Evolutionary conservation across 2,113 vertebrate genomes (phyloP), one percentile per base, ranked within the genome.

Genomic region (Seriola rivoliana): DNA sequence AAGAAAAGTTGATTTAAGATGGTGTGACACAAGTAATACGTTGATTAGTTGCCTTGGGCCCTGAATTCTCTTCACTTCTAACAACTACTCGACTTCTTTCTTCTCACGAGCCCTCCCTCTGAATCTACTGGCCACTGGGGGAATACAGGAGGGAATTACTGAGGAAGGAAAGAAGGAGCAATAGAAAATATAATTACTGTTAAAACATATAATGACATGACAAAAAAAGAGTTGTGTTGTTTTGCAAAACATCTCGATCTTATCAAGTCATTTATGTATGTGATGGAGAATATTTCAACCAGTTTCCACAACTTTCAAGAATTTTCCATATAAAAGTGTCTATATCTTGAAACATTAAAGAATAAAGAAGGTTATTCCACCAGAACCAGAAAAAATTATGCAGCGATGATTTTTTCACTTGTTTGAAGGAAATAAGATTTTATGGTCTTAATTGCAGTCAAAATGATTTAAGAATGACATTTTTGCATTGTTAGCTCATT

Each of bases 11-110:
- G 91, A 85, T 93, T 88, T 87, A 93, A 91, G 92, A 91, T 89
- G 90, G 73, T 68, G 95, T 91, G 92, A 93, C 91, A 91, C 88
- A 23, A 94, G 94, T 92, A 94, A 90, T 77, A 82, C 91, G 91
- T 87, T 95, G 93, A 95, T 94, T 93, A 94, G 92, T 81, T 95
- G 92, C 93, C 87, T 1, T 59, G 64, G 91, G 76, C 90, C 93
- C 69, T 25, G 78, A 67, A 85, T 89, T 84, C 88, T 88, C 69
- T 42, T 23, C 71, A 94, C 92, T 90, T 83, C 91, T 89, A 93
- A 90, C 57, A 89, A 89, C 91, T 25, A 48, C 66, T 85, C 70
- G 55, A 73, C 72, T 66, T 38, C 54, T 93, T 94, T 87, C 84
- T 82, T 87, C 88, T 92, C 68, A 9, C 23, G 44, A 81, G 74